Base-by-base conservation (phyloP, 2,888 invertebrate species). In the Dasysyrphus albostriatus region DNA sequence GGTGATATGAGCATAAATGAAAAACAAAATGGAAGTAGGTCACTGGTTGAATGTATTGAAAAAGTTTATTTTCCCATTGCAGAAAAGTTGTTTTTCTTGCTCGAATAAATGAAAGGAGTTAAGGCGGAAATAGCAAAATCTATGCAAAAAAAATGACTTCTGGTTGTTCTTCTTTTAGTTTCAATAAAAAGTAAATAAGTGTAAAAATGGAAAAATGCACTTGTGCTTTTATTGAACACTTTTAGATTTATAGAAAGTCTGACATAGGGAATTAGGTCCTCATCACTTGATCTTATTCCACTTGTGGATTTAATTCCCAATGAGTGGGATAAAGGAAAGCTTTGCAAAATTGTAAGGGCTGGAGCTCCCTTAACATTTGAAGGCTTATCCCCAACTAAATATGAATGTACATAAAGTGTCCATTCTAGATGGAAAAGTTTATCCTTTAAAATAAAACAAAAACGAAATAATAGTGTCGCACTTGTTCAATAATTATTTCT, bases 1-100 rank as follows among this genome's bases (percentile, higher is more conserved):
- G 65, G 7, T 16, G 76, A 70, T 54, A 63, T 49, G 47, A 47
- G 47, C 16, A 24, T n/a, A 47, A 47, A 59, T 65, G 51, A 72
- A 59, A 72, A 80, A 59, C 47, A 72, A 73, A 67, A 54, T 39
- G 59, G 42, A 82, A 81, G 63, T 85, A 63, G 85, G 85, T 85
- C 85, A 85, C 81, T 61, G 82, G 81, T 85, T 81, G 85, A 85
- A 85, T 74, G 74, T 54, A 76, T 85, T 69, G 39, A 74, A 80
- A 67, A 77, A 65, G 44, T 51, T 73, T 83, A 72, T 58, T 51
- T 67, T 65, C 34, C 14, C 49, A 49, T 10, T 42, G 42, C 47
- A 59, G 32, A 44, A 44, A 49, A 6, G 39, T 7, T 24, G 39
- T 69, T 12, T 14, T 39, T 51, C 19, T 34, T 7, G 14, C 6